Conservation (phyloP, 2,113 vertebrate genomes). For the Lampris incognitus region DNA sequence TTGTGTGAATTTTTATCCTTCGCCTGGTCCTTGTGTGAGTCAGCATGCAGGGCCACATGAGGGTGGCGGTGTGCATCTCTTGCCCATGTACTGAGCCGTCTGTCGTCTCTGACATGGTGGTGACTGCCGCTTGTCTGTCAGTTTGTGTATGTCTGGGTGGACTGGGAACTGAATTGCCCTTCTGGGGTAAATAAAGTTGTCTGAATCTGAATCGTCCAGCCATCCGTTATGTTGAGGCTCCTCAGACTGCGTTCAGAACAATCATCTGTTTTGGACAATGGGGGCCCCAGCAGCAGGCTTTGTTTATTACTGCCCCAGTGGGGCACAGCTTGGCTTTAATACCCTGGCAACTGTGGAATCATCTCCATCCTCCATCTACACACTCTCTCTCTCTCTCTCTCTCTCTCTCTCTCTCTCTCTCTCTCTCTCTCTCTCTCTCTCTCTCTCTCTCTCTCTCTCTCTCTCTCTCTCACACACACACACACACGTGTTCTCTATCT, state of each 20-base stretch:
- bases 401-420: constrained; percentile 6
- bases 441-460: constrained; percentile 1
- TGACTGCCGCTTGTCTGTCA: too few relatives aligned
- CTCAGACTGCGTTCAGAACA: constrained; percentile 38
- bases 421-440: constrained; percentile 21
- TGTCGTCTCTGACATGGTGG: too few relatives aligned
- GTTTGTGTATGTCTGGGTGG: too few relatives aligned
- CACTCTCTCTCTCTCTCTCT: constrained; percentile 11
- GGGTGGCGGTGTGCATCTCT: too few relatives aligned
- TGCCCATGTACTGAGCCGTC: too few relatives aligned
- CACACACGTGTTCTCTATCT: neutral
- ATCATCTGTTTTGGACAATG: constrained; percentile 40
- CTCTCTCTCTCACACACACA: constrained; percentile 8
- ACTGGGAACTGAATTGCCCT: too few relatives aligned
- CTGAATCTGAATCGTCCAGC: too few relatives aligned
- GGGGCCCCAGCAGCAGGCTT: constrained; percentile 45
- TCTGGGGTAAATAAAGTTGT: too few relatives aligned
- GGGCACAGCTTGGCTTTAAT: constrained; percentile 64
- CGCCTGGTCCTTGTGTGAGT: too few relatives aligned
- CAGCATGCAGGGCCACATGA: too few relatives aligned
- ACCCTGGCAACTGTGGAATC: constrained; percentile 74
- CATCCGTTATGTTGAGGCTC: too few relatives aligned
- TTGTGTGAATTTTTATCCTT: too few relatives aligned
- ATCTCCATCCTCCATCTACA: constrained; percentile 47
- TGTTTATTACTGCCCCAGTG: constrained; percentile 54